Evolutionary conservation across 2,888 invertebrate genomes (phyloP), one percentile per base, ranked within the genome.

Genomic region (Plagodis pulveraria): DNA sequence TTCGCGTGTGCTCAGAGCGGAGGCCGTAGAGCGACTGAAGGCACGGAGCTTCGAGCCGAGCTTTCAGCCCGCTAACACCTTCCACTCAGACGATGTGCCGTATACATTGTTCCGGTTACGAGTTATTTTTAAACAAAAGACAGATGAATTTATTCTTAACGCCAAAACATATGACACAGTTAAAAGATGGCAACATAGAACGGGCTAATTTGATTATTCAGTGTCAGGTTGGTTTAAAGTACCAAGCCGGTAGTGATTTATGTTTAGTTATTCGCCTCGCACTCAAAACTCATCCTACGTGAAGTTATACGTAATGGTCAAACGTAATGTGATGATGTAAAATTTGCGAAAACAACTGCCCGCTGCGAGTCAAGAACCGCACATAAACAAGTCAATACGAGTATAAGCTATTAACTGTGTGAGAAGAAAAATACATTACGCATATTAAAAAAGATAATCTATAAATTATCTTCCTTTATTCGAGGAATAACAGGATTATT

Each of bases 101-200:
- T 84, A 81, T 80, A 81, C 82, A 69, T 86, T 89, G 91, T 91
- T 91, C 89, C 91, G 89, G 90, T 87, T 89, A 87, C 79, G 75
- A 77, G 85, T 83, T 92, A 92, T 91, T 90, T 89, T 87, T 91
- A 92, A 85, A 85, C 85, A 86, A 84, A 83, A 85, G 86, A 86
- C 85, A 87, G 83, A 87, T 82, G 82, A 84, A 84, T 87, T 84
- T 86, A 85, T 86, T 78, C 78, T 78, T 83, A 79, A 78, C 73
- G 81, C 83, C 80, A 79, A 86, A 85, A 81, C 78, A 82, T 81
- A 87, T 89, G 89, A 87, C 91, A 91, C 88, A 86, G 80, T 86
- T 90, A 77, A 72, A 78, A 74, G 72, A 75, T 76, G 75, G 81
- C 82, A 85, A 83, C 82, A 85, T 77, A 75, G 70, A 66, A 75